Base-by-base conservation (phyloP, 1,140 invertebrate species). In the Ostrea denselamellosa region DNA sequence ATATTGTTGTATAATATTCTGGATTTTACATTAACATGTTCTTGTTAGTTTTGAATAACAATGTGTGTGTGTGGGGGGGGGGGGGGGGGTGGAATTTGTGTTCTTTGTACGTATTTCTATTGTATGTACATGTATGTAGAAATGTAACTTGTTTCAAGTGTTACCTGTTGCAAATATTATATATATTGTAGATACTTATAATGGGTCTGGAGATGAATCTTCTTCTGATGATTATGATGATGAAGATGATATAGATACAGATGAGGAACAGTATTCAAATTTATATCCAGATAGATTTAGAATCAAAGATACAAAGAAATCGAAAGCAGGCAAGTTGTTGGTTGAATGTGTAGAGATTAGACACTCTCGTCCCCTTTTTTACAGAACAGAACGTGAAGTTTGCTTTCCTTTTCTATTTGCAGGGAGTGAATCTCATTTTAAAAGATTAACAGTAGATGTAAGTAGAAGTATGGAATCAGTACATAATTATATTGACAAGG, bases 221-320 rank as follows among this genome's bases (percentile, higher is more conserved):
- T 90, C 89, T 28, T 90, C 91, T 90, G 89, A 90, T 87, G 90
- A 91, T 83, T 90, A 90, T 86, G 91, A 92, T 71, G 92, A 92
- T 54, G 90, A 90, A 85, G 91, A 91, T 83, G 89, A 90, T 88
- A 86, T 89, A 81, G 86, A 89, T 34, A 62, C 85, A 68, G 90
- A 90, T 22, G 90, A 92, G 53, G 87, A 90, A 12, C 83, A 89
- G 25, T 92, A 90, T 90, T 88, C 89, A 14, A 91, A 89, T 58
- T 83, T 92, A 12, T 90, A 91, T 87, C 88, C 90, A 34, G 91
- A 91, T 85, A 92, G 91, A 87, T 88, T 92, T 68, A 92, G 90
- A 87, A 65, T 90, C 53, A 89, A 92, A 89, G 90, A 92, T 77
- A 77, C 87, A 65, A 91, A 90, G 81, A 91, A 90, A 90, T 88